Conservation (phyloP, 2,888 invertebrate genomes). For the Standfussiana lucernea region DNA sequence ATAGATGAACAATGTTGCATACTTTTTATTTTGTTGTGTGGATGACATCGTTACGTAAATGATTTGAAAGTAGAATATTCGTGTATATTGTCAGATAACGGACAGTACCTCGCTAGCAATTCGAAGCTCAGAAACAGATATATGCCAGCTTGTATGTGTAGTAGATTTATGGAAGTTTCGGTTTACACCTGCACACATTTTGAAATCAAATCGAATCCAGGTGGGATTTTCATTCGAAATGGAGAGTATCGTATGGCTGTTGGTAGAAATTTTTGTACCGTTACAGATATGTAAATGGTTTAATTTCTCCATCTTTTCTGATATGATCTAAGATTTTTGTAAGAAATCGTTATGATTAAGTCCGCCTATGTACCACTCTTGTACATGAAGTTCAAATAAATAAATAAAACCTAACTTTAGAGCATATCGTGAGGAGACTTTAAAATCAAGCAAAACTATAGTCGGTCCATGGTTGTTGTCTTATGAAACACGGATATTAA, state of each 20-base stretch:
- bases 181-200: conserved; percentile 35
- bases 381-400: too few species aligned
- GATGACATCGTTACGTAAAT: conserved; percentile 3
- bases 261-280: background rate
- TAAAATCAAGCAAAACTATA: background rate
- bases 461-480: background rate
- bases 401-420: background rate
- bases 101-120: conserved; percentile 35
- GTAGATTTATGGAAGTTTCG: conserved; percentile 37
- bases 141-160: conserved; percentile 10
- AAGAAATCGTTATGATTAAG: background rate
- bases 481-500: conserved; percentile 41
- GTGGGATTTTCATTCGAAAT: conserved; percentile 9
- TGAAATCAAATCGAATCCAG: conserved; percentile 25
- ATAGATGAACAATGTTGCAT: background rate
- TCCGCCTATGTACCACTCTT: too few species aligned
- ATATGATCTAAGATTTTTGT: background rate
- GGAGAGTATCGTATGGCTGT: background rate
- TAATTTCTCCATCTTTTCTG: background rate
- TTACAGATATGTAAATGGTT: background rate
- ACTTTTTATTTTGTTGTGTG: background rate
- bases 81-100: conserved; percentile 11
- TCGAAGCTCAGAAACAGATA: conserved; percentile 46
- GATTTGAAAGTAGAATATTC: conserved; percentile 25
- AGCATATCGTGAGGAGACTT: background rate